A percentile compares a stretch with the other conserved stretches of the same genome.
Conservation (phyloP, 2,113 vertebrate species). For the Channa argus region DNA sequence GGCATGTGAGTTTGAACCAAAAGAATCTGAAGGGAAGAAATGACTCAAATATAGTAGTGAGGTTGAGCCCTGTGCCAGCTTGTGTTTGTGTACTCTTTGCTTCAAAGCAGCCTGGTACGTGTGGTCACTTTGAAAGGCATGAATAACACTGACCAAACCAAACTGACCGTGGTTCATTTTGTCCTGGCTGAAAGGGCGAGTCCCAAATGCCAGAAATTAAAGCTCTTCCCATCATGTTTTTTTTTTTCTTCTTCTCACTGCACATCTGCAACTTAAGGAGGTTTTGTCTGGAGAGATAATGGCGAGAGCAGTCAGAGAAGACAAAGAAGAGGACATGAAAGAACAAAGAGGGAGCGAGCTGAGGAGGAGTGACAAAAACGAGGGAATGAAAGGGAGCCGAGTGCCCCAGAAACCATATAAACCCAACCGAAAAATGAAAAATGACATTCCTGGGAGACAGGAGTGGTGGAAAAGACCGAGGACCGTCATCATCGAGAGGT, state of each 20-base stretch:
- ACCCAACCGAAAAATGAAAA: constrained; percentile 38
- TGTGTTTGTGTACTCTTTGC: constrained; percentile 63
- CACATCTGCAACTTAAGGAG: constrained; percentile 43
- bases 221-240: constrained; percentile 53
- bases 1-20: constrained; percentile 15
- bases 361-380: background rate
- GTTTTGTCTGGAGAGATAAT: constrained; percentile 48
- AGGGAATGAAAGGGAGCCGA: background rate
- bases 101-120: constrained; percentile 70
- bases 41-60: constrained; percentile 74
- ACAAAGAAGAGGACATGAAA: constrained; percentile 37
- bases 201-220: constrained; percentile 74
- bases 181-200: constrained; percentile 68
- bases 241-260: constrained; percentile 5
- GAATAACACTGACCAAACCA: constrained; percentile 77
- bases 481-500: constrained; percentile 47
- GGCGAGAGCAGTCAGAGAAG: constrained; percentile 17
- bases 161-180: constrained; percentile 53
- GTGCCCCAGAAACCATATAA: constrained; percentile 37
- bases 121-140: constrained; percentile 74
- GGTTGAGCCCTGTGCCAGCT: constrained; percentile 56
- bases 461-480: constrained; percentile 46
- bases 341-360: constrained; percentile 15
- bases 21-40: constrained; percentile 54
- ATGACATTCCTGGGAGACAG: constrained; percentile 44